Conservation (phyloP, 2,797 vertebrate genomes). For the Pteronotus mesoamericanus region DNA sequence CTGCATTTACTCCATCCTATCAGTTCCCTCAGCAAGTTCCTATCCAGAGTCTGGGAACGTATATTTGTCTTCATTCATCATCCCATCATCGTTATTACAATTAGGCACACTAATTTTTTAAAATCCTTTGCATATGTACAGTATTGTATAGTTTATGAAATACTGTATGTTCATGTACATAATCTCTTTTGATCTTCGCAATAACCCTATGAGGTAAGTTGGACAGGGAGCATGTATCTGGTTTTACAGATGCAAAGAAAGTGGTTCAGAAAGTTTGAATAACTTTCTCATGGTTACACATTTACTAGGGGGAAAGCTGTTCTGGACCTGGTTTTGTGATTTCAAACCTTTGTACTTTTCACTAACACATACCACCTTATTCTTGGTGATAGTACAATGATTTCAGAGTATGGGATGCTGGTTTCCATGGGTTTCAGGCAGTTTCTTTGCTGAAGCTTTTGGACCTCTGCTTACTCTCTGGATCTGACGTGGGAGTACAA, state of each 20-base stretch:
- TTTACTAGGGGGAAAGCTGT: background rate
- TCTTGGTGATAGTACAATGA: background rate
- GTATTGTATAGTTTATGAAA: slow-evolving; percentile 44
- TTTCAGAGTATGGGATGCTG: background rate
- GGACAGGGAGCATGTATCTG: slow-evolving; percentile 10
- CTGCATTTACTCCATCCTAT: background rate
- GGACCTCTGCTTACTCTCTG: slow-evolving; percentile 58
- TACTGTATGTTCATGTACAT: background rate
- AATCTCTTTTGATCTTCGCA: slow-evolving; percentile 56
- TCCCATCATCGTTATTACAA: slow-evolving; percentile 24
- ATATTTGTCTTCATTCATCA: background rate
- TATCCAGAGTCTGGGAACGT: background rate
- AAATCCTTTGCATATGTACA: slow-evolving; percentile 55
- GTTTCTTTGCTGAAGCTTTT: slow-evolving; percentile 45
- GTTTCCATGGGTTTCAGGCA: background rate
- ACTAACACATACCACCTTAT: background rate
- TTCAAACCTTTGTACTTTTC: background rate
- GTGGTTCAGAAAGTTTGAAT: background rate
- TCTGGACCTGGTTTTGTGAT: background rate
- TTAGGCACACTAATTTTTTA: slow-evolving; percentile 7
- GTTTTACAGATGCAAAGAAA: slow-evolving; percentile 52
- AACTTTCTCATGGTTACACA: background rate
- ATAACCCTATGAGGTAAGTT: slow-evolving; percentile 48
- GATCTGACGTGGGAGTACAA: slow-evolving; percentile 67
- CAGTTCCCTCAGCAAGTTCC: slow-evolving; percentile 3